A percentile compares a stretch with the other conserved stretches of the same genome.
Conservation (phyloP, 2,113 vertebrate species). For the Bungarus multicinctus region DNA sequence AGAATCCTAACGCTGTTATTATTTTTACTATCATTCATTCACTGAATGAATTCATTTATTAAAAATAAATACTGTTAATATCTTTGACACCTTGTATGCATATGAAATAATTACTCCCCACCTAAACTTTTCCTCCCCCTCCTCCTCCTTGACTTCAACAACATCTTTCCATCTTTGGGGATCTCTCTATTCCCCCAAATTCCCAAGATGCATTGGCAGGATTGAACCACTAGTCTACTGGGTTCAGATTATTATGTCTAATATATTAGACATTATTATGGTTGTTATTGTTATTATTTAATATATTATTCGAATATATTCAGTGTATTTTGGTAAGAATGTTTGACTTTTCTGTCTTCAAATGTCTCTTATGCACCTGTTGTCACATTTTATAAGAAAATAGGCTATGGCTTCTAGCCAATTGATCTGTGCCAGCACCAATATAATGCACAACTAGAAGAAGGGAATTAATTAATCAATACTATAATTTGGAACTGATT, state of each 20-base stretch:
- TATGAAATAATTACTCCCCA: not conserved
- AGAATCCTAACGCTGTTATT: not conserved
- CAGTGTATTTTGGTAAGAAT: slow-evolving; percentile 2
- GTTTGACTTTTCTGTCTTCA: slow-evolving; percentile 46
- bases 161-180: not conserved
- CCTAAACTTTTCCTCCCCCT: not conserved
- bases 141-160: not conserved
- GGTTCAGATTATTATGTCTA: not conserved
- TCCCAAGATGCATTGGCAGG: not conserved
- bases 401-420: slow-evolving; percentile 60
- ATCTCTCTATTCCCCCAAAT: not conserved
- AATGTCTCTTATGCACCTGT: slow-evolving; percentile 41
- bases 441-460: slow-evolving; percentile 72
- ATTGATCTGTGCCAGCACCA: slow-evolving; percentile 54
- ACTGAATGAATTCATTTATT: not conserved
- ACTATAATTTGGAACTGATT: slow-evolving; percentile 75
- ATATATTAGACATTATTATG: slow-evolving; percentile 5
- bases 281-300: no score
- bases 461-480: slow-evolving; percentile 80
- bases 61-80: not conserved
- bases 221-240: not conserved
- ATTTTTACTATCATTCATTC: not conserved
- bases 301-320: slow-evolving; percentile 3
- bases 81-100: not conserved
- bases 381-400: slow-evolving; percentile 59